Conservation (phyloP, 2,888 invertebrate species). For the Dastarcus helophoroides region DNA sequence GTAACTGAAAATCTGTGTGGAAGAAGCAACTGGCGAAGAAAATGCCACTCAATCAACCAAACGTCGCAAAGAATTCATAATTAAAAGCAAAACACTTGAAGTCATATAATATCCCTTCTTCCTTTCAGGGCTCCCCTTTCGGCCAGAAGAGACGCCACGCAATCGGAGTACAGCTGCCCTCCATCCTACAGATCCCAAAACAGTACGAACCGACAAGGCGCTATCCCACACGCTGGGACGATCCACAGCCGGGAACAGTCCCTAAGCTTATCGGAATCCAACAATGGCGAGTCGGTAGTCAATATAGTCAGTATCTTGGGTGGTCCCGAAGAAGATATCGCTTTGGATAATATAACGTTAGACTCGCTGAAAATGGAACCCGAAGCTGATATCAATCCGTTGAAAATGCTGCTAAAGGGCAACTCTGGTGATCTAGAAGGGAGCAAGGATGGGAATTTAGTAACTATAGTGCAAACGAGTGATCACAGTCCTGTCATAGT, state of each 20-base stretch:
- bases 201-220: constrained; percentile 32
- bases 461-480: constrained; percentile 64
- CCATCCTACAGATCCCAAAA: constrained; percentile 64
- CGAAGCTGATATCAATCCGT: constrained; percentile 29
- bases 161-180: constrained; percentile 67
- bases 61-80: no score
- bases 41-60: no score
- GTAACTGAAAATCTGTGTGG: no score
- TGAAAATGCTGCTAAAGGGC: constrained; percentile 36
- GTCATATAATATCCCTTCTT: constrained; percentile 1
- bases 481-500: constrained; percentile 58
- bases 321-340: constrained; percentile 31
- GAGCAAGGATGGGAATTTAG: constrained; percentile 57
- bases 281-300: constrained; percentile 40
- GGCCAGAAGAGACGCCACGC: constrained; percentile 30
- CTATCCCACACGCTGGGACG: constrained; percentile 35
- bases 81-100: no score
- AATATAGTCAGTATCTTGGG: constrained; percentile 34
- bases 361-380: constrained; percentile 36
- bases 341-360: constrained; percentile 34
- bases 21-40: no score
- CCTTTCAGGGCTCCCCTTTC: constrained; percentile 33
- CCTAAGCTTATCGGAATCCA: constrained; percentile 42
- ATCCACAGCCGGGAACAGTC: constrained; percentile 43
- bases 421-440: constrained; percentile 30